Evolutionary conservation across 2,888 invertebrate genomes (phyloP).

Genomic region (Aromia moschata): DNA sequence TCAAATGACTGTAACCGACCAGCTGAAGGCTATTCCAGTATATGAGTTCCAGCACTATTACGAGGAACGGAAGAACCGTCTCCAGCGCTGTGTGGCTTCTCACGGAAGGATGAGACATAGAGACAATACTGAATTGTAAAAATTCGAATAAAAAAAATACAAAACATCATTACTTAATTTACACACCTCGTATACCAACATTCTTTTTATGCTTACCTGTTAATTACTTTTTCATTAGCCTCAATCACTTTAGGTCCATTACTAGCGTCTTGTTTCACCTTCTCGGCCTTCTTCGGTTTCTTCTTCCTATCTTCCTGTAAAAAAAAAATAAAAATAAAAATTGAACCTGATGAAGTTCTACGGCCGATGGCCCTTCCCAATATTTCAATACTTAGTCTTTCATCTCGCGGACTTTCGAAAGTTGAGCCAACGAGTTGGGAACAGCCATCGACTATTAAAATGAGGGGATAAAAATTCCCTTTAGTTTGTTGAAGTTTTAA

Average conservation of each 20-base stretch:
- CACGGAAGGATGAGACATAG: too few relatives aligned
- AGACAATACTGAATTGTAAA: too few relatives aligned
- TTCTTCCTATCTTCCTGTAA: slow-evolving; percentile 15
- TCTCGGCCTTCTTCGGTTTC: slow-evolving; percentile 28
- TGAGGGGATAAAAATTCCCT: slow-evolving; percentile 1
- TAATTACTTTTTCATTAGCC: slow-evolving; percentile 10
- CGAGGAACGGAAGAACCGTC: too few relatives aligned
- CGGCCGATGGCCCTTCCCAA: not conserved
- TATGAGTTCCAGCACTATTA: too few relatives aligned
- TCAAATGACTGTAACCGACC: too few relatives aligned
- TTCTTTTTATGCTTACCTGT: too few relatives aligned
- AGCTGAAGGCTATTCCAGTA: too few relatives aligned
- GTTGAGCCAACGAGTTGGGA: not conserved
- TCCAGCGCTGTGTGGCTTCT: too few relatives aligned
- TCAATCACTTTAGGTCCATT: slow-evolving; percentile 12
- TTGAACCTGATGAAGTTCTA: not conserved
- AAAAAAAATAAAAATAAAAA: slow-evolving; percentile 6
- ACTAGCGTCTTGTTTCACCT: not conserved
- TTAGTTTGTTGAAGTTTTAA: not conserved
- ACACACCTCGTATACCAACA: too few relatives aligned
- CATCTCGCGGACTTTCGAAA: not conserved
- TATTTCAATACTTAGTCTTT: slow-evolving; percentile 10
- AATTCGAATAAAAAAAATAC: too few relatives aligned
- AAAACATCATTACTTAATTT: too few relatives aligned
- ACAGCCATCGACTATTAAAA: not conserved